Percentiles rank a stretch among this genome's conserved stretches.
Conservation (phyloP, 1,140 invertebrate genomes). For the Scaptomyza graminum region DNA sequence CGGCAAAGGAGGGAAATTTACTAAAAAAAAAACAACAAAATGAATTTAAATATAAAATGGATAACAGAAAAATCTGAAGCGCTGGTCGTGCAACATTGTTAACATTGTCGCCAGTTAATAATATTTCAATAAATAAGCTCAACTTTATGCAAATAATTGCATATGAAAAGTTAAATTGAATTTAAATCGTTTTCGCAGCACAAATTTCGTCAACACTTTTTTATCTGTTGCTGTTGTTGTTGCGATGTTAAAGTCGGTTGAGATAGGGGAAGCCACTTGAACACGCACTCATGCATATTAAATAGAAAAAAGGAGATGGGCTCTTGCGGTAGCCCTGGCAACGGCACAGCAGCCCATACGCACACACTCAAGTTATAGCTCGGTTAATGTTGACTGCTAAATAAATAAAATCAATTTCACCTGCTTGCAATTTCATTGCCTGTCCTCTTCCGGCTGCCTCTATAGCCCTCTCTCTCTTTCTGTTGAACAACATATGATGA, state of each 20-base stretch:
- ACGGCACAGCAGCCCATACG: not conserved
- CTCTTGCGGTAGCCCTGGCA: slow-evolving; percentile 29
- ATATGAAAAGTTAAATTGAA: slow-evolving; percentile 18
- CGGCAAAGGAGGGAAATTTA: too few relatives aligned
- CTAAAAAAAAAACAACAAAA: not conserved
- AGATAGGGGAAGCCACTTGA: not conserved
- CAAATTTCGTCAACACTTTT: not conserved
- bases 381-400: slow-evolving; percentile 61
- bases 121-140: slow-evolving; percentile 68
- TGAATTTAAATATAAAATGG: too few relatives aligned
- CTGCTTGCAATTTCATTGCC: slow-evolving; percentile 41
- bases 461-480: slow-evolving; percentile 10
- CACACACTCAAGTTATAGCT: slow-evolving; percentile 5
- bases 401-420: slow-evolving; percentile 80
- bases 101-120: slow-evolving; percentile 78
- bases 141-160: slow-evolving; percentile 50
- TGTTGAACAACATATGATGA: slow-evolving; percentile 11
- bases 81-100: slow-evolving; percentile 70
- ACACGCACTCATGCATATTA: slow-evolving; percentile 63
- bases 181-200: not conserved
- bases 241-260: slow-evolving; percentile 1
- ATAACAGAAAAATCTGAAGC: slow-evolving; percentile 49
- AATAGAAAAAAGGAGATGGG: slow-evolving; percentile 35
- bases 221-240: too few relatives aligned
- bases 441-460: slow-evolving; percentile 3